Conservation (phyloP, 2,888 invertebrate species). For the Chloromyia formosa region DNA sequence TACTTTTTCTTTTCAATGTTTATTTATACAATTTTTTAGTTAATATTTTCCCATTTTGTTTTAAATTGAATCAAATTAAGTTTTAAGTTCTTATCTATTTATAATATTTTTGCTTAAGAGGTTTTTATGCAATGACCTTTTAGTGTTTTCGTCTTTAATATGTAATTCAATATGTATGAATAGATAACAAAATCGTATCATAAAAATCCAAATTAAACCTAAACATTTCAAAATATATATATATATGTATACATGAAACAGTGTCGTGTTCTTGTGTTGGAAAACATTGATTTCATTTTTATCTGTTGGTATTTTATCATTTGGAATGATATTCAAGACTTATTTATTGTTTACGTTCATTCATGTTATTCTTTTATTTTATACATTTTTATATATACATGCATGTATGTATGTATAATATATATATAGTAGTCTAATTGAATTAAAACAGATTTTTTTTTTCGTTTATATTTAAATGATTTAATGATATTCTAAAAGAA, state of each 20-base stretch:
- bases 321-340: constrained; percentile 24
- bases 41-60: constrained; percentile 16
- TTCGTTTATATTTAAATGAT: not conserved
- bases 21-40: constrained; percentile 39
- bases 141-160: not conserved
- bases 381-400: constrained; percentile 1
- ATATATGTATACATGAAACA: constrained; percentile 8
- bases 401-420: too few relatives aligned
- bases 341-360: constrained; percentile 11
- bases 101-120: constrained; percentile 22
- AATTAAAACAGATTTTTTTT: constrained; percentile 9
- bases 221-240: not conserved
- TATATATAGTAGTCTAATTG: not conserved
- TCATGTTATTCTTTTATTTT: not conserved
- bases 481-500: constrained; percentile 59
- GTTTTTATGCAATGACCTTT: constrained; percentile 26
- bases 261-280: constrained; percentile 30
- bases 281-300: constrained; percentile 38
- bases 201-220: not conserved
- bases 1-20: not conserved
- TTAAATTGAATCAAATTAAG: constrained; percentile 1
- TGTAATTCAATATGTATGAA: not conserved
- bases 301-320: not conserved
- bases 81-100: constrained; percentile 29
- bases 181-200: constrained; percentile 9